These are phyloP conservation scores for Odontamblyopus rebecca DNA, from an alignment of 2,797 vertebrate species.

Conservation along the genomic window DNA sequence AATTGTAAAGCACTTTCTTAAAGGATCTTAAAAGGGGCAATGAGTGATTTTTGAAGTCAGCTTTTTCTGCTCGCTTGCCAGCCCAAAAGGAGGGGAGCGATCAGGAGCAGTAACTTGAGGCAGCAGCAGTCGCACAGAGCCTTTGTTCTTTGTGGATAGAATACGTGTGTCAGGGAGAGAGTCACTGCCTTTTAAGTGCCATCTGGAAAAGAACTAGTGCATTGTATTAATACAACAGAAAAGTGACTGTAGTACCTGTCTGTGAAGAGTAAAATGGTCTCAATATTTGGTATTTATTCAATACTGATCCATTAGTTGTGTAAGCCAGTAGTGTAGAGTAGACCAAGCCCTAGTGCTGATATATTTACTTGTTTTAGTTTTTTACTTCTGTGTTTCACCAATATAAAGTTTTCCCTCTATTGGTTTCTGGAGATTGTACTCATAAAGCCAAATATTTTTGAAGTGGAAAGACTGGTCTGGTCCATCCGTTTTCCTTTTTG, in stretches of 20 bases:
- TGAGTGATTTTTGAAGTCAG: constrained; percentile 75
- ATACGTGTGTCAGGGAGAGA: constrained; percentile 62
- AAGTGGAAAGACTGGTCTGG: constrained; percentile 22
- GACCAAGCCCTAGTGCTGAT: background rate
- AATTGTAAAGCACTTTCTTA: constrained; percentile 66
- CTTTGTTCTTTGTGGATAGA: constrained; percentile 77
- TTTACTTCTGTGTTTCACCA: background rate
- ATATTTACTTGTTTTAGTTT: background rate
- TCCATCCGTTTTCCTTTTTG: constrained; percentile 39
- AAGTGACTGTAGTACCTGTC: constrained; percentile 59
- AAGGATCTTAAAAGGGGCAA: constrained; percentile 71
- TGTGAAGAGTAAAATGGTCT: constrained; percentile 43
- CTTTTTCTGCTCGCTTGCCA: constrained; percentile 54
- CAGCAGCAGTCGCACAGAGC: constrained; percentile 73
- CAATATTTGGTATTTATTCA: constrained; percentile 16
- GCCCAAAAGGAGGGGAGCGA: constrained; percentile 35
- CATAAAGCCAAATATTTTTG: background rate
- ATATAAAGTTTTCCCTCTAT: background rate
- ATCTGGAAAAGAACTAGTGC: constrained; percentile 60
- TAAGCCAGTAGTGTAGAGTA: background rate
- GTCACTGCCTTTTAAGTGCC: constrained; percentile 59
- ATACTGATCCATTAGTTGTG: background rate
- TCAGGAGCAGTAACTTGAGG: constrained; percentile 72
- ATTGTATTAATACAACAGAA: constrained; percentile 47
- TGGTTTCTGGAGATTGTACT: background rate